phyloP scores from a whole-genome alignment of 2,113 vertebrate species.

The Baryphthengus martii region DNA sequence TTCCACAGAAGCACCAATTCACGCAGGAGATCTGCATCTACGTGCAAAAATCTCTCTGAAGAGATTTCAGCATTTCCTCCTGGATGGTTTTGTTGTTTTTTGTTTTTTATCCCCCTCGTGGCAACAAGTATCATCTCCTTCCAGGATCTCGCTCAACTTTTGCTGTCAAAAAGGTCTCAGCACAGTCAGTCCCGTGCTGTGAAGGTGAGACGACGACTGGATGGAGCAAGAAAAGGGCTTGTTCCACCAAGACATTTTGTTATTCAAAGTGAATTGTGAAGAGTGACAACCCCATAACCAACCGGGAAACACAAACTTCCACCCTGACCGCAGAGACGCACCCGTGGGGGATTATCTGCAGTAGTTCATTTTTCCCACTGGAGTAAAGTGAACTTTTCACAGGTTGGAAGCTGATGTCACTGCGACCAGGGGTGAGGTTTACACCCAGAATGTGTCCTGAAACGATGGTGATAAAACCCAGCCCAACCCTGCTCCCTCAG shows the following conservation, averaged over 20 bases:
- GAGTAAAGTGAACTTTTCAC: accelerated
- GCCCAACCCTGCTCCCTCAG: neutral
- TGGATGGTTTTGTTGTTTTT: neutral
- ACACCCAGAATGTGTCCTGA: neutral
- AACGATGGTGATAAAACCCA: accelerated
- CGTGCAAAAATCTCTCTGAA: neutral
- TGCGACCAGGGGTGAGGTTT: neutral
- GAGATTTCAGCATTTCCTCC: neutral
- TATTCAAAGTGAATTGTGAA: neutral
- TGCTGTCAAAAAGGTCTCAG: neutral
- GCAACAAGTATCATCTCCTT: neutral
- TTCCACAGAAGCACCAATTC: neutral
- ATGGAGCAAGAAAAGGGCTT: neutral
- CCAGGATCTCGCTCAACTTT: neutral
- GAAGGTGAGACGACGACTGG: neutral
- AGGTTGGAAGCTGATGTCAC: neutral
- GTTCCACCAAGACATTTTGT: neutral
- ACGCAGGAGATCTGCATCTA: accelerated
- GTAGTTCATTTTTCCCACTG: neutral
- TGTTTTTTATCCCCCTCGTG: neutral
- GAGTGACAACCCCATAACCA: neutral
- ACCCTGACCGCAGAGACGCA: neutral
- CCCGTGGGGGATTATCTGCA: neutral
- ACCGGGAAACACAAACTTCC: neutral
- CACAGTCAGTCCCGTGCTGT: neutral